Evolutionary conservation across 2,113 vertebrate genomes (phyloP).

Genomic region (Regulus satrapa): DNA sequence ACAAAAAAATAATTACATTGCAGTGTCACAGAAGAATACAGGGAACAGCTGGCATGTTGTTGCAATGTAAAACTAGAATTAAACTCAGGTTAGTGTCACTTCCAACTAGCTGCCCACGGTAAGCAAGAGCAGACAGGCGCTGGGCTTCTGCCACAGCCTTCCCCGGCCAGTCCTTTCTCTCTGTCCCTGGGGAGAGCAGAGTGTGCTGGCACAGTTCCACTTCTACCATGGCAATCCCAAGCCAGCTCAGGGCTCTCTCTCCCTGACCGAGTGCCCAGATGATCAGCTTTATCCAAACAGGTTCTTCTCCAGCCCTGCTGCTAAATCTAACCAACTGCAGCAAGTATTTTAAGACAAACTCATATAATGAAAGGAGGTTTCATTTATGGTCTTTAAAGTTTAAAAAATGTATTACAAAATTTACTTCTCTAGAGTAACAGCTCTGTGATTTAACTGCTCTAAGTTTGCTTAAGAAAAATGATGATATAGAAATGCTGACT

Average conservation of each 20-base stretch:
- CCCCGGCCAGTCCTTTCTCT: not conserved
- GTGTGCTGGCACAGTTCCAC: not conserved
- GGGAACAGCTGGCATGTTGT: constrained; percentile 62
- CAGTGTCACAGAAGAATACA: constrained; percentile 29
- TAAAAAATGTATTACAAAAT: not conserved
- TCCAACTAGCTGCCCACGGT: constrained; percentile 57
- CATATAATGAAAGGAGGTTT: not conserved
- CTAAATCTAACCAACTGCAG: not conserved
- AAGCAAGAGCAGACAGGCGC: constrained; percentile 9
- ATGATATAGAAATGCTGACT: not conserved
- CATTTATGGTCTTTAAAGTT: not conserved
- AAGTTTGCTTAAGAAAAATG: not conserved
- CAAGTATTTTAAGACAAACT: not conserved
- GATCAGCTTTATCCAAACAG: not conserved
- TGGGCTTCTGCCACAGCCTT: not conserved
- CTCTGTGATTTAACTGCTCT: not conserved
- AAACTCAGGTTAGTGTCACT: constrained; percentile 67
- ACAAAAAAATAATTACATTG: constrained; percentile 56
- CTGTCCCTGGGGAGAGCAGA: not conserved
- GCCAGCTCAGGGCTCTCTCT: not conserved
- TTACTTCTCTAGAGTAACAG: not conserved
- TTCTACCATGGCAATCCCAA: not conserved
- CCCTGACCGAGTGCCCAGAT: not conserved
- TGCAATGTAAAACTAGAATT: constrained; percentile 68
- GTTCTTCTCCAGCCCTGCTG: not conserved